A percentile compares a stretch with the other conserved stretches of the same genome.
Evolutionary conservation across 2,113 vertebrate species (phyloP).

Genomic region (Aythya baeri): DNA sequence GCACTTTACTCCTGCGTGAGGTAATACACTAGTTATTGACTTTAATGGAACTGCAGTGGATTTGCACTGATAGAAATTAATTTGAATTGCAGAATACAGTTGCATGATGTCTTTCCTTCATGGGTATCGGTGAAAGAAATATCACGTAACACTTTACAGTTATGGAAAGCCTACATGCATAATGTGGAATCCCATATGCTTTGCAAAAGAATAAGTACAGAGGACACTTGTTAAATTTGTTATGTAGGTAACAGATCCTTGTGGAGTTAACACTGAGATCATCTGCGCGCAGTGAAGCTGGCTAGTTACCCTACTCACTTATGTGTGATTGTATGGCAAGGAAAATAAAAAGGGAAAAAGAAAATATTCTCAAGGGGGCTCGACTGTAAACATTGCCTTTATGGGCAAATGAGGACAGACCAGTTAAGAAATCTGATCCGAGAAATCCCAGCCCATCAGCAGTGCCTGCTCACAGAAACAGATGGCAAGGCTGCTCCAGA

Average conservation of each 20-base stretch:
- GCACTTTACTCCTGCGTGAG: background rate
- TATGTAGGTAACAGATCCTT: background rate
- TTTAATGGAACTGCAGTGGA: background rate
- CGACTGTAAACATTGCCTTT: background rate
- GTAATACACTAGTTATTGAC: background rate
- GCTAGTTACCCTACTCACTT: background rate
- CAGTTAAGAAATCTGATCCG: background rate
- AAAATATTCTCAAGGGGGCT: background rate
- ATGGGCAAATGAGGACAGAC: background rate
- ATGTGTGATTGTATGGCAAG: background rate
- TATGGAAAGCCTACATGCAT: slow-evolving; percentile 6
- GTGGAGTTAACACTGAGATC: background rate
- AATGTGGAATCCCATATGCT: slow-evolving; percentile 43
- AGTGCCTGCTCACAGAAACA: background rate
- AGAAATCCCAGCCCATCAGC: background rate
- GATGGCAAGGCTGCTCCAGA: background rate
- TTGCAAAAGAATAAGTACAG: background rate
- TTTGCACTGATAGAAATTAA: slow-evolving; percentile 5
- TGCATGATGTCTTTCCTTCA: slow-evolving; percentile 19
- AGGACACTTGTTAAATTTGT: background rate
- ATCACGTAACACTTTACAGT: background rate
- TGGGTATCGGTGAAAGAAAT: slow-evolving; percentile 33
- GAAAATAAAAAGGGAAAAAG: background rate
- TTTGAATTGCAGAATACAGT: slow-evolving; percentile 41
- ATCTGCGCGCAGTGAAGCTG: background rate